These are phyloP conservation scores for Ctenoplectra terminalis DNA, from an alignment of 1,140 invertebrate species.

Conservation along the genomic window DNA sequence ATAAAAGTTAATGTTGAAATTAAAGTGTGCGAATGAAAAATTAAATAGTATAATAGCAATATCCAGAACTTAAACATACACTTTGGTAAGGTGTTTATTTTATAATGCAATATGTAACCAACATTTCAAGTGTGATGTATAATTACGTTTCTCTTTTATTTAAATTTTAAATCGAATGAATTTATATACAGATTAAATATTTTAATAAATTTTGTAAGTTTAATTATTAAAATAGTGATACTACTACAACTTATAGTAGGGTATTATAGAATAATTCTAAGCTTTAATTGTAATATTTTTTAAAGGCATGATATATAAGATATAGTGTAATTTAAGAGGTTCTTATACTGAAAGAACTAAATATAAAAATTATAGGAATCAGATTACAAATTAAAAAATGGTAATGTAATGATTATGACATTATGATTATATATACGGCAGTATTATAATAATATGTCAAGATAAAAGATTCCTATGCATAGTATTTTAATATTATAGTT, in stretches of 20 bases:
- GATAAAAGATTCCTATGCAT: slow-evolving; percentile 10
- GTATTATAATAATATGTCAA: slow-evolving; percentile 38
- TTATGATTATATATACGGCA: slow-evolving; percentile 37
- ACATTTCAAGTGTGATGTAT: slow-evolving; percentile 20
- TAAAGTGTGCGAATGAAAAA: not conserved
- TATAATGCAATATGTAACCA: slow-evolving; percentile 1
- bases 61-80: not conserved
- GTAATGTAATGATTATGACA: slow-evolving; percentile 12
- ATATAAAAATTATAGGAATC: not conserved
- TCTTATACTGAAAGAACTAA: not conserved
- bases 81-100: slow-evolving; percentile 7
- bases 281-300: not conserved
- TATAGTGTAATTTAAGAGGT: not conserved
- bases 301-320: not conserved
- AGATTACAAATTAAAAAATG: slow-evolving; percentile 20
- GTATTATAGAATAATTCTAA: not conserved
- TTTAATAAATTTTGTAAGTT: not conserved
- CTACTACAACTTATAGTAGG: not conserved
- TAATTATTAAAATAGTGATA: not conserved
- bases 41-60: too few species aligned
- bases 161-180: slow-evolving; percentile 25
- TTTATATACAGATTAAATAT: not conserved
- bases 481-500: slow-evolving; percentile 29
- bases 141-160: slow-evolving; percentile 22
- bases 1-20: not conserved